Evolutionary conservation across 2,888 invertebrate genomes (phyloP).

Genomic region (Lepetodrilus schrolli): DNA sequence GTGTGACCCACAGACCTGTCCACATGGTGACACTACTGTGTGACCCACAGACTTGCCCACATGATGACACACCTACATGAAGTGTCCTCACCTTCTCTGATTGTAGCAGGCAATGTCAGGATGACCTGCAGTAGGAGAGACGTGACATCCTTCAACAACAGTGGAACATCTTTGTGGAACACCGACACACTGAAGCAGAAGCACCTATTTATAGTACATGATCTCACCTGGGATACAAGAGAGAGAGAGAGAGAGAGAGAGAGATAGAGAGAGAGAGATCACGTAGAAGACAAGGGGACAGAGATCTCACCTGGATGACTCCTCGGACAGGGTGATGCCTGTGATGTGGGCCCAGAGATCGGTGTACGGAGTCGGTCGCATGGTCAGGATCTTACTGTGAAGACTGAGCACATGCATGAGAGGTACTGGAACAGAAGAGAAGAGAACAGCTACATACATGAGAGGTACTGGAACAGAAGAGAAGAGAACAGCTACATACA

Average conservation of each 20-base stretch:
- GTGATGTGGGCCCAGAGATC: constrained; percentile 74
- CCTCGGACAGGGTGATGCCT: constrained; percentile 61
- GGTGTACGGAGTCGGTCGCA: constrained; percentile 72
- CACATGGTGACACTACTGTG: too few relatives aligned
- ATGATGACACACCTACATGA: too few relatives aligned
- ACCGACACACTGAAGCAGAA: constrained; percentile 53
- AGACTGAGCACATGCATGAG: constrained; percentile 90
- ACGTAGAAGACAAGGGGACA: too few relatives aligned
- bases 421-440: constrained; percentile 81
- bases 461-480: constrained; percentile 83
- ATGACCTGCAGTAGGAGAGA: constrained; percentile 91
- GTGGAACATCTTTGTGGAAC: constrained; percentile 82
- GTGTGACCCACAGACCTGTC: too few relatives aligned
- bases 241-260: too few relatives aligned
- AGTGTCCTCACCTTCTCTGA: constrained; percentile 86
- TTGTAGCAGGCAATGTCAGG: constrained; percentile 87
- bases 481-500: constrained; percentile 86
- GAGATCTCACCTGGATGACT: constrained; percentile 59
- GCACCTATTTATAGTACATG: background rate
- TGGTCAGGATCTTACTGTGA: constrained; percentile 85
- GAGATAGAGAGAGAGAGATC: too few relatives aligned
- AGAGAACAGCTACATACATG: constrained; percentile 87
- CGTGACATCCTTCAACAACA: constrained; percentile 89
- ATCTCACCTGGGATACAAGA: background rate
- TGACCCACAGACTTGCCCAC: too few relatives aligned